Conservation (phyloP, 1,140 invertebrate species). For the Heliconius eleuchia region DNA sequence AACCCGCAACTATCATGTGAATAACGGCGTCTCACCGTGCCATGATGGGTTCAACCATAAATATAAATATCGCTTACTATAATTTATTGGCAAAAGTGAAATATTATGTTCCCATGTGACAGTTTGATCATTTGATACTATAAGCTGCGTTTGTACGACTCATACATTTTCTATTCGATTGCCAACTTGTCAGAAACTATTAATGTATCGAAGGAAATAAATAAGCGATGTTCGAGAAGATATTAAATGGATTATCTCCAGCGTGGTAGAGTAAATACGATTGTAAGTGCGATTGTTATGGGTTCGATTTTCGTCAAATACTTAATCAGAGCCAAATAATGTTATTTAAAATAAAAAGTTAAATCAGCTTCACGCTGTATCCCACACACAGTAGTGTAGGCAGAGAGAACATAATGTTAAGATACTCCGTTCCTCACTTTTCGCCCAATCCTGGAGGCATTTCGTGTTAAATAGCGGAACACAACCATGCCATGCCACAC, state of each 20-base stretch:
- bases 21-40: neutral
- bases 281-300: neutral
- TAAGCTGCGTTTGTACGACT: neutral
- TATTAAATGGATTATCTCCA: neutral
- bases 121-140: neutral
- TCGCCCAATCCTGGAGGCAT: too few species aligned
- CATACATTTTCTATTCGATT: neutral
- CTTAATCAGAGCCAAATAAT: too few species aligned
- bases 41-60: neutral
- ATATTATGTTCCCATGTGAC: neutral
- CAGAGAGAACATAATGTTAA: too few species aligned
- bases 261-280: neutral
- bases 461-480: too few species aligned
- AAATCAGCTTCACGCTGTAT: too few species aligned
- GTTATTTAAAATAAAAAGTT: too few species aligned
- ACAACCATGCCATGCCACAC: too few species aligned
- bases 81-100: constrained; percentile 10
- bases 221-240: constrained; percentile 19
- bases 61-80: constrained; percentile 6
- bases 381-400: too few species aligned
- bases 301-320: neutral
- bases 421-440: too few species aligned
- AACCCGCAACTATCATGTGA: neutral
- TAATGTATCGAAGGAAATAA: constrained; percentile 18
- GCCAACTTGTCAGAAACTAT: constrained; percentile 1